These are phyloP conservation scores for Hycleus phaleratus DNA, from an alignment of 1,140 invertebrate genomes.

Conservation along the genomic window DNA sequence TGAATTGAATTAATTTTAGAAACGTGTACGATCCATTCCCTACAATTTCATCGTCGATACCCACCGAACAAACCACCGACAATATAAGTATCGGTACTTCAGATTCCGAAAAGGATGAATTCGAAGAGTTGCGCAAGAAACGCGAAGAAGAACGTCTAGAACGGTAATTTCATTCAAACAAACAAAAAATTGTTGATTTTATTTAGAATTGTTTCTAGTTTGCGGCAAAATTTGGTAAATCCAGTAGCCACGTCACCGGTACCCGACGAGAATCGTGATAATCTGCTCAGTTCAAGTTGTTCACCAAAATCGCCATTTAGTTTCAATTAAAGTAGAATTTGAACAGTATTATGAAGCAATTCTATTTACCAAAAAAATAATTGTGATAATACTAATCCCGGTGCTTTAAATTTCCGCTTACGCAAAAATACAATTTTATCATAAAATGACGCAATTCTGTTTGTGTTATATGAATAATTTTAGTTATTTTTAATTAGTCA, in stretches of 20 bases:
- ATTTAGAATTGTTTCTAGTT: not conserved
- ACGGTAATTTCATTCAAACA: constrained; percentile 22
- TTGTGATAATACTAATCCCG: no score
- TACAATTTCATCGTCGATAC: constrained; percentile 26
- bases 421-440: no score
- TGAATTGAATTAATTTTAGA: not conserved
- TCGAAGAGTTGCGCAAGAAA: constrained; percentile 30
- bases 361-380: no score
- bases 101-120: constrained; percentile 32
- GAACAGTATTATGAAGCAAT: no score
- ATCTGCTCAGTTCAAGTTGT: no score
- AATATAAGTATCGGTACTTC: constrained; percentile 36
- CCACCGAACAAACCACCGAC: constrained; percentile 26
- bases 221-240: constrained; percentile 6
- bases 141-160: constrained; percentile 33
- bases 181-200: not conserved
- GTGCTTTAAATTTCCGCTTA: no score
- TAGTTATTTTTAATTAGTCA: no score
- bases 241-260: not conserved
- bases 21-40: constrained; percentile 25
- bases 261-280: no score
- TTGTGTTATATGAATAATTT: no score
- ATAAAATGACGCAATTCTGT: no score
- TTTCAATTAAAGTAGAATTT: no score
- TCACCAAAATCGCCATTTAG: no score